These are phyloP conservation scores for Camelus dromedarius DNA, from an alignment of 2,113 vertebrate species.

Conservation along the genomic window DNA sequence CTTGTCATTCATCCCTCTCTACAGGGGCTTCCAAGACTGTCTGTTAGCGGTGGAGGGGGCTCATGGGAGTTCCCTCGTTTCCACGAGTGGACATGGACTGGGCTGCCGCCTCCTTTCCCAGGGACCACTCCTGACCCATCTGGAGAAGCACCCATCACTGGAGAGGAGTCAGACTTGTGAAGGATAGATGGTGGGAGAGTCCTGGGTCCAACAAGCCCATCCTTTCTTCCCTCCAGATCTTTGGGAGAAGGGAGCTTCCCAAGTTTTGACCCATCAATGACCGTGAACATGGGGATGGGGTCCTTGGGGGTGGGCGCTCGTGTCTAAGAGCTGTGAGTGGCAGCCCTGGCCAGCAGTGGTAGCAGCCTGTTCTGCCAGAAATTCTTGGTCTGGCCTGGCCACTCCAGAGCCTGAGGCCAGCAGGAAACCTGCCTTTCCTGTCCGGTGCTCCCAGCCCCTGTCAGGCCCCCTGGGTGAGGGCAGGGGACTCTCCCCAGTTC, in stretches of 20 bases:
- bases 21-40: background rate
- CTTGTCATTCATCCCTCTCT: background rate
- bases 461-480: constrained; percentile 17
- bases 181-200: background rate
- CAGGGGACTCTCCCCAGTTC: background rate
- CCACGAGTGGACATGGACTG: rapidly evolving
- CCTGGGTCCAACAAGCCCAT: rapidly evolving
- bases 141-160: rapidly evolving
- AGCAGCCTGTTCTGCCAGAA: background rate
- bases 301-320: rapidly evolving
- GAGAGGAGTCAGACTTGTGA: rapidly evolving
- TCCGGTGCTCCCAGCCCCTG: background rate
- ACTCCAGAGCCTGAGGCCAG: background rate
- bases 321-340: background rate
- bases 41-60: background rate
- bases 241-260: background rate
- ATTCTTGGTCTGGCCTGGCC: constrained; percentile 45
- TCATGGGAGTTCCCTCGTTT: rapidly evolving
- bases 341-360: rapidly evolving
- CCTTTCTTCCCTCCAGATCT: rapidly evolving
- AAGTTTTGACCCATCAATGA: background rate
- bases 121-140: too few species aligned
- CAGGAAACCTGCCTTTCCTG: constrained; percentile 78
- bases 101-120: rapidly evolving
- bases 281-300: rapidly evolving